Percentiles rank a stretch among this genome's conserved stretches.
These are phyloP conservation scores for Plestiodon gilberti DNA, from an alignment of 2,113 vertebrate species.

Conservation along the genomic window DNA sequence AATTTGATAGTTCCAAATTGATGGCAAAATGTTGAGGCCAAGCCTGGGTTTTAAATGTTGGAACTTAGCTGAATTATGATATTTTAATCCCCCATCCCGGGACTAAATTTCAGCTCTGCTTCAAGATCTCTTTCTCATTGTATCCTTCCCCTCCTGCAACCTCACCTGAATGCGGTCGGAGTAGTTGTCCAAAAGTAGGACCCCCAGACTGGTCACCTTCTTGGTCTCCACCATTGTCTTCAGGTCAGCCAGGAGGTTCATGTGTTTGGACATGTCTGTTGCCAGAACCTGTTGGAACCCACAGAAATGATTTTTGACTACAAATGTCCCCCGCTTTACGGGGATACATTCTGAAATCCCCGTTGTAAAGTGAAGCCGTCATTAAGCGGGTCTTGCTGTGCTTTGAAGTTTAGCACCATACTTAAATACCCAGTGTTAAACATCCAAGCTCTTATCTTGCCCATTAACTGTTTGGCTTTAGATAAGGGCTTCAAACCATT, in stretches of 20 bases:
- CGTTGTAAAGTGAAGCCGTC: no score
- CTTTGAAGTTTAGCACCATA: no score
- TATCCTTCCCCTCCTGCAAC: neutral
- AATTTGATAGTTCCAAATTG: no score
- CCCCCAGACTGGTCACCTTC: slow-evolving; percentile 92
- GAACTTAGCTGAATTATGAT: neutral
- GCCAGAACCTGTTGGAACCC: slow-evolving; percentile 84
- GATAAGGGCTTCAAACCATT: no score
- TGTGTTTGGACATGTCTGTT: slow-evolving; percentile 96
- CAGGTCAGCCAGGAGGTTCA: slow-evolving; percentile 92
- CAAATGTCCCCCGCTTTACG: no score
- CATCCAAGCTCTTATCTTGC: no score
- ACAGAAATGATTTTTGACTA: neutral
- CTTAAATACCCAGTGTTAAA: no score
- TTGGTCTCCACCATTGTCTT: slow-evolving; percentile 98
- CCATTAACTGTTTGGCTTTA: no score
- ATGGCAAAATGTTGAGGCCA: neutral
- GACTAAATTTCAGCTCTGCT: neutral
- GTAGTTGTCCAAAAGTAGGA: slow-evolving; percentile 92
- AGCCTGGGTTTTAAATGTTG: neutral
- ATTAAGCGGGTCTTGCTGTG: no score
- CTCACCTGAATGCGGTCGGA: slow-evolving; percentile 91
- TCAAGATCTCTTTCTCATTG: neutral
- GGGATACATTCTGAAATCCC: no score
- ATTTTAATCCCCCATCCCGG: neutral